A percentile compares a stretch with the other conserved stretches of the same genome.
Evolutionary conservation across 2,797 vertebrate genomes (phyloP).

Genomic region (Tadarida brasiliensis): DNA sequence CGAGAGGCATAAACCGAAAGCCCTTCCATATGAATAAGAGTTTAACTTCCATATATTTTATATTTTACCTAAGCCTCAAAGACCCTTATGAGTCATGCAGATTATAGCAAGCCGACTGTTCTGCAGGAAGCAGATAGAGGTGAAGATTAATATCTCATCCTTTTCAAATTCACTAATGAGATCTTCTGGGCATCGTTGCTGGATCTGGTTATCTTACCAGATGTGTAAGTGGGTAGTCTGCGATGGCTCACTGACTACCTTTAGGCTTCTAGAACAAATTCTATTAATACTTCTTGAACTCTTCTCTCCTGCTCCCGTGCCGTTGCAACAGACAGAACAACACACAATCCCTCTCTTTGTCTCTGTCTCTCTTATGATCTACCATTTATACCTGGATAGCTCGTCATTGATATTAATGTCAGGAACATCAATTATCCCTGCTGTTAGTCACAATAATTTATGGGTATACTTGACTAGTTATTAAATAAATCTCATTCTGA

Average conservation of each 20-base stretch:
- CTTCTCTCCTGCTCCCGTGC: neutral
- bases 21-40: neutral
- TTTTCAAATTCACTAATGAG: constrained; percentile 5
- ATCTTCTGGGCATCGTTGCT: neutral
- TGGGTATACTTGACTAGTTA: neutral
- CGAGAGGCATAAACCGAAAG: neutral
- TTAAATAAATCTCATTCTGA: neutral
- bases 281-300: neutral
- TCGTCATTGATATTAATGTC: neutral
- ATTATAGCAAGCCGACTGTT: neutral
- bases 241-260: neutral
- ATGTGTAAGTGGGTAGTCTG: neutral
- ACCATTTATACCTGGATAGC: neutral
- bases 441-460: neutral
- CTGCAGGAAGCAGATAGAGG: neutral
- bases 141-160: neutral
- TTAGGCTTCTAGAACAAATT: neutral
- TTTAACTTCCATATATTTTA: neutral
- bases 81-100: neutral
- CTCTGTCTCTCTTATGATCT: neutral
- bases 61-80: neutral
- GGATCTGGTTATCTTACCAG: neutral
- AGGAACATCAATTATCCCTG: neutral
- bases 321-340: neutral
- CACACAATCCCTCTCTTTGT: neutral